Percentiles rank a stretch among this genome's conserved stretches.
phyloP scores from a whole-genome alignment of 2,888 invertebrate species.

The Arge pagana region DNA sequence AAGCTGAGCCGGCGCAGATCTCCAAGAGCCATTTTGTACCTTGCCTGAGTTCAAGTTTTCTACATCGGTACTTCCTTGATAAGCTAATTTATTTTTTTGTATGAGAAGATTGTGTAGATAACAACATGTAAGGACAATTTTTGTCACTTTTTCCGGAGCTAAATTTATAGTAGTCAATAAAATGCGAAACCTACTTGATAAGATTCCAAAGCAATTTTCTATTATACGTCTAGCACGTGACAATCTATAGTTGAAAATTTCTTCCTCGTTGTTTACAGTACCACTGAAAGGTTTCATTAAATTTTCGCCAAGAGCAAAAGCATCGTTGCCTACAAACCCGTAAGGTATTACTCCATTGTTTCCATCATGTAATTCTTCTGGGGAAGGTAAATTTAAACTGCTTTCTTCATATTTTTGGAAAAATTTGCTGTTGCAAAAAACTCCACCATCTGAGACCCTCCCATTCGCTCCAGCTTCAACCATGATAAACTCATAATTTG shows the following conservation, averaged over 20 bases:
- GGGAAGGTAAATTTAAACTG: too few relatives aligned
- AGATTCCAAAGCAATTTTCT: conserved; percentile 11
- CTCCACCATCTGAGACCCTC: conserved; percentile 4
- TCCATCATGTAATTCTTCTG: too few relatives aligned
- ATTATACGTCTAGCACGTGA: not conserved
- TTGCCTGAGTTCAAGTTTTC: not conserved
- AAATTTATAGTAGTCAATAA: not conserved
- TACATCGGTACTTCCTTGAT: not conserved
- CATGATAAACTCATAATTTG: conserved; percentile 15
- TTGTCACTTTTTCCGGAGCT: not conserved
- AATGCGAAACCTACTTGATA: not conserved
- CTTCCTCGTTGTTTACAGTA: not conserved
- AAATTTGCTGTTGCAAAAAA: conserved; percentile 10
- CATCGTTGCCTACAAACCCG: conserved; percentile 4
- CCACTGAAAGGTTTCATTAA: conserved; percentile 1
- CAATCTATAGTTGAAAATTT: conserved; percentile 11
- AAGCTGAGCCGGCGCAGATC: too few relatives aligned
- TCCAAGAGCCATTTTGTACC: not conserved
- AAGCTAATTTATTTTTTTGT: not conserved
- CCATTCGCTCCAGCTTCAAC: conserved; percentile 18
- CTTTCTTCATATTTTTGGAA: too few relatives aligned
- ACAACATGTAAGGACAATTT: not conserved
- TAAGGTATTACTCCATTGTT: not conserved
- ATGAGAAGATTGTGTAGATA: not conserved
- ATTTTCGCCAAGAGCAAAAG: not conserved